A percentile compares a stretch with the other conserved stretches of the same genome.
Conservation (phyloP, 2,888 invertebrate genomes). For the Empis livida region DNA sequence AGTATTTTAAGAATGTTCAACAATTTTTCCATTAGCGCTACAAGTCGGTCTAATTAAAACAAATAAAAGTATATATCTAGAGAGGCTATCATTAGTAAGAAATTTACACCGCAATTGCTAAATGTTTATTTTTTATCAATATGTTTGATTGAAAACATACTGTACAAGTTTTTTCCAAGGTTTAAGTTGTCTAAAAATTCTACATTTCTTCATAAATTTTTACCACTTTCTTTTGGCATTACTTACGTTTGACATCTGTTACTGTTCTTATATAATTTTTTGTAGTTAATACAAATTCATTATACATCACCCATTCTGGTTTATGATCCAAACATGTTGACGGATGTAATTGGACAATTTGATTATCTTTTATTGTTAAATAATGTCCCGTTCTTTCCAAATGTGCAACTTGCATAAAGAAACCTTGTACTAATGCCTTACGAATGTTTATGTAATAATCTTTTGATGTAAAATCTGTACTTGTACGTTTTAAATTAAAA, state of each 20-base stretch:
- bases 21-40: no score
- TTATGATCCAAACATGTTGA: slow-evolving; percentile 98
- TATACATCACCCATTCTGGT: slow-evolving; percentile 99
- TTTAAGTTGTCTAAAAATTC: no score
- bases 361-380: slow-evolving; percentile 97
- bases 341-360: slow-evolving; percentile 96
- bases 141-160: no score
- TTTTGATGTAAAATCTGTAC: slow-evolving; percentile 96
- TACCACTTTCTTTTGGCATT: background rate
- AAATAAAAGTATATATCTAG: no score
- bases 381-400: slow-evolving; percentile 96
- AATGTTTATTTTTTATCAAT: no score
- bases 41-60: no score
- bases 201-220: no score
- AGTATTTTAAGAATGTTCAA: no score
- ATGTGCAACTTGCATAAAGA: slow-evolving; percentile 99
- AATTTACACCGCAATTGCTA: no score
- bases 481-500: slow-evolving; percentile 82
- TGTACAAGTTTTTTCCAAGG: no score
- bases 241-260: slow-evolving; percentile 95
- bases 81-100: no score
- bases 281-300: slow-evolving; percentile 98
- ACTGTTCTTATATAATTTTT: slow-evolving; percentile 99
- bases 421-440: slow-evolving; percentile 95
- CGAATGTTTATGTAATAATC: slow-evolving; percentile 99